Percentiles rank a stretch among this genome's conserved stretches.
These are phyloP conservation scores for Chymomyza amoena DNA, from an alignment of 2,888 invertebrate species.

Conservation along the genomic window DNA sequence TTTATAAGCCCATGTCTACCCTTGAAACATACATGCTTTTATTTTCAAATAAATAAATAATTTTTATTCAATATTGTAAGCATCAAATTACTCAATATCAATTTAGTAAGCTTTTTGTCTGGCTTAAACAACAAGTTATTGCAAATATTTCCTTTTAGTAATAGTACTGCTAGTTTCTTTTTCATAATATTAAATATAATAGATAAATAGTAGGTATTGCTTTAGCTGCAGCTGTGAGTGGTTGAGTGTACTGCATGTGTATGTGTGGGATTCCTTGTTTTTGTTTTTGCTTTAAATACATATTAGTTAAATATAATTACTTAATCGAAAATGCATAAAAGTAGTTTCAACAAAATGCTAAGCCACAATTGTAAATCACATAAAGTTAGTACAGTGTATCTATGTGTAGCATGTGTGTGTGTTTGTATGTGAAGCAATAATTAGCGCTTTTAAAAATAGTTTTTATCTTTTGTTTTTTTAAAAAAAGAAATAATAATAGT, in stretches of 20 bases:
- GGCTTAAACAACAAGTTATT: constrained; percentile 36
- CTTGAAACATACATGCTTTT: background rate
- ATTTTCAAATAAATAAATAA: background rate
- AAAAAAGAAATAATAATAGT: too few species aligned
- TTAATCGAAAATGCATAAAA: constrained; percentile 36
- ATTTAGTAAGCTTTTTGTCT: constrained; percentile 21
- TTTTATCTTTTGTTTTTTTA: background rate
- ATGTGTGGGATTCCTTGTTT: constrained; percentile 15
- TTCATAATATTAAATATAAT: constrained; percentile 8
- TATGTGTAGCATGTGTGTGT: background rate
- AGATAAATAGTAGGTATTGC: constrained; percentile 21
- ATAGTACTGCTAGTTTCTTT: background rate
- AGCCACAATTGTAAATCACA: constrained; percentile 68
- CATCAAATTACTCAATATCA: background rate
- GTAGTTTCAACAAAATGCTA: constrained; percentile 40
- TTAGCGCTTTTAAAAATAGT: background rate
- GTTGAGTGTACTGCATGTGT: background rate
- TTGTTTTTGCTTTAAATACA: background rate
- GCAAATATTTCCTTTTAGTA: background rate
- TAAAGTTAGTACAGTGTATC: constrained; percentile 36
- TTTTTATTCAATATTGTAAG: background rate
- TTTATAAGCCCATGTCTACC: too few species aligned
- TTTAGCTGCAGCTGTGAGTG: constrained; percentile 24
- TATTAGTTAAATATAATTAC: constrained; percentile 22
- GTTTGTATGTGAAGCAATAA: background rate